Percentiles rank a stretch among this genome's conserved stretches.
These are phyloP conservation scores for Cacoxenus indagator DNA, from an alignment of 2,888 invertebrate genomes.

Conservation along the genomic window DNA sequence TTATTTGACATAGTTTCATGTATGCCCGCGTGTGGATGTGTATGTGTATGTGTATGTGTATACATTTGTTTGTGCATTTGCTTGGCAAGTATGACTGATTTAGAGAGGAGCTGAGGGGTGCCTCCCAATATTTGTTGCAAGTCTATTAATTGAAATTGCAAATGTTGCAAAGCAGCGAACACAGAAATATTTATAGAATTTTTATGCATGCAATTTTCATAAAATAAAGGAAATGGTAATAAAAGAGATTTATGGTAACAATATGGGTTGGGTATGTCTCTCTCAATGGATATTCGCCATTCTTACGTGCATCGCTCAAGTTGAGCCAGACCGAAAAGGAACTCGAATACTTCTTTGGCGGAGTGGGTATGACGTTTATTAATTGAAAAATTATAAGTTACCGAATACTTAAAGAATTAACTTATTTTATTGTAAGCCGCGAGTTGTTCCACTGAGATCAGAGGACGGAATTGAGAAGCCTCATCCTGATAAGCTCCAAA, in stretches of 20 bases:
- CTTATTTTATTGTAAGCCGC: no score
- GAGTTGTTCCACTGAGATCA: no score
- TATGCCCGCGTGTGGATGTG: not conserved
- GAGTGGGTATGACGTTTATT: constrained; percentile 45
- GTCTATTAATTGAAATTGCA: constrained; percentile 64
- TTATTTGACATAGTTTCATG: constrained; percentile 64
- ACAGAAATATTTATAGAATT: constrained; percentile 55
- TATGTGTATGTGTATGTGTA: not conserved
- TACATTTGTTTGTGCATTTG: not conserved
- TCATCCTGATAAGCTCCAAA: no score
- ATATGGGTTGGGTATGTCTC: constrained; percentile 49
- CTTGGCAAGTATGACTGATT: not conserved
- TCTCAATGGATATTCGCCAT: not conserved
- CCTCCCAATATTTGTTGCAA: not conserved
- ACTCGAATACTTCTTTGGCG: not conserved
- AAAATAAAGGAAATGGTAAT: constrained; percentile 50
- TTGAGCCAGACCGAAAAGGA: not conserved
- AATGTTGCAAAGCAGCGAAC: constrained; percentile 39
- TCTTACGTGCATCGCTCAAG: not conserved
- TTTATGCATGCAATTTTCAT: constrained; percentile 49
- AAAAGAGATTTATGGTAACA: constrained; percentile 56
- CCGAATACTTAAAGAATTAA: not conserved
- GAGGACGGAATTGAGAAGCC: no score
- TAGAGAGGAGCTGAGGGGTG: not conserved
- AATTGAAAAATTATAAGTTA: constrained; percentile 57